Evolutionary conservation across 2,888 invertebrate species (phyloP).

Genomic region (Drosophila diplacantha): DNA sequence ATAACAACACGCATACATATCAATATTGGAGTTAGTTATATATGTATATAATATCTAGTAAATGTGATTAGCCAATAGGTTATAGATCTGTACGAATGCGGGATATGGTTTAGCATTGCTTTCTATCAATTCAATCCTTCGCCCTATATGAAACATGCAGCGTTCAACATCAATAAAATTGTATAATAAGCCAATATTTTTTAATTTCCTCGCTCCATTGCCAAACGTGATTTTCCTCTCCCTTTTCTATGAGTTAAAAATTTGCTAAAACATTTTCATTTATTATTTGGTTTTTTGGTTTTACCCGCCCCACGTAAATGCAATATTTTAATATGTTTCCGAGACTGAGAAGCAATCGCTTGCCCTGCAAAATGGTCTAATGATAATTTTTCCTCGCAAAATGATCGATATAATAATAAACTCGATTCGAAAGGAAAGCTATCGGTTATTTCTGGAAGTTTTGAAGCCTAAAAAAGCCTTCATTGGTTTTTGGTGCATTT

Average conservation of each 20-base stretch:
- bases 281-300: slow-evolving; percentile 21
- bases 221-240: slow-evolving; percentile 33
- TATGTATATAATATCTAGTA: slow-evolving; percentile 39
- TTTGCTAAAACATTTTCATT: slow-evolving; percentile 63
- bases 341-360: slow-evolving; percentile 44
- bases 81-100: slow-evolving; percentile 39
- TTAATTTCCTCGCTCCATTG: slow-evolving; percentile 43
- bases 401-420: slow-evolving; percentile 17
- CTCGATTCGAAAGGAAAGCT: slow-evolving; percentile 34
- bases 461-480: slow-evolving; percentile 53
- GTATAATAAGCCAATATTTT: slow-evolving; percentile 62
- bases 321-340: slow-evolving; percentile 42
- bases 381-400: slow-evolving; percentile 22
- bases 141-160: slow-evolving; percentile 30
- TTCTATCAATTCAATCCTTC: slow-evolving; percentile 20
- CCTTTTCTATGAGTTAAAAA: slow-evolving; percentile 44
- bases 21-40: slow-evolving; percentile 42
- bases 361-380: slow-evolving; percentile 30
- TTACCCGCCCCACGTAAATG: slow-evolving; percentile 49
- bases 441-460: slow-evolving; percentile 48
- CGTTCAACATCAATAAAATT: slow-evolving; percentile 68
- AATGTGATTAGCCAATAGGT: slow-evolving; percentile 58
- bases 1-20: slow-evolving; percentile 62
- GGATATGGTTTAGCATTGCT: slow-evolving; percentile 66
- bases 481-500: slow-evolving; percentile 38